A percentile compares a stretch with the other conserved stretches of the same genome.
Evolutionary conservation across 2,113 vertebrate genomes (phyloP).

Genomic region (Grammomys dolichurus): DNA sequence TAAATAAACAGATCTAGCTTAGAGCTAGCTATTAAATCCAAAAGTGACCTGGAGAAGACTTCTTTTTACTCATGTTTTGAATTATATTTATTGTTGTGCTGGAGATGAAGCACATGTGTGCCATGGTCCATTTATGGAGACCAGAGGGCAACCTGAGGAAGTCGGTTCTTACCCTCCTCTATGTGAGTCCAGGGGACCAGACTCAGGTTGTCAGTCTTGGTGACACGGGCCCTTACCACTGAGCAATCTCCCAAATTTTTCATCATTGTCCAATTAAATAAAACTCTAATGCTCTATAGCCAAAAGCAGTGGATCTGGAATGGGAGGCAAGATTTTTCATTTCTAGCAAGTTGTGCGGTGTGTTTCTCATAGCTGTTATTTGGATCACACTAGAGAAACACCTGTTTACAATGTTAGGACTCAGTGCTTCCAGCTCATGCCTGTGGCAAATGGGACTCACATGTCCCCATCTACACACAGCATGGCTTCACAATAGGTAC

Average conservation of each 20-base stretch:
- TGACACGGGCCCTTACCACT: neutral
- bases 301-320: neutral
- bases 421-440: too few species aligned
- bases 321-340: neutral
- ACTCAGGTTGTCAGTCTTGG: neutral
- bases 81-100: neutral
- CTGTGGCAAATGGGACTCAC: too few species aligned
- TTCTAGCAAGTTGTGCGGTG: neutral
- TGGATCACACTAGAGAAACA: neutral
- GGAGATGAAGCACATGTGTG: neutral
- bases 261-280: neutral
- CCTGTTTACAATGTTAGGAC: fast-evolving
- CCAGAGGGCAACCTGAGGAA: neutral
- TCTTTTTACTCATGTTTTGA: neutral
- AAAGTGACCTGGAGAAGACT: neutral
- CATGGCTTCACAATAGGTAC: neutral
- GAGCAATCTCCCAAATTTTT: neutral
- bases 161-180: neutral
- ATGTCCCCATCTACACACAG: neutral
- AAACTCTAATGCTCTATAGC: neutral
- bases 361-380: neutral
- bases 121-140: neutral
- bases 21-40: neutral
- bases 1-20: neutral
- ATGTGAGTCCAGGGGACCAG: neutral